Percentiles rank a stretch among this genome's conserved stretches.
These are phyloP conservation scores for Dryomyza anilis DNA, from an alignment of 2,888 invertebrate genomes.

Conservation along the genomic window DNA sequence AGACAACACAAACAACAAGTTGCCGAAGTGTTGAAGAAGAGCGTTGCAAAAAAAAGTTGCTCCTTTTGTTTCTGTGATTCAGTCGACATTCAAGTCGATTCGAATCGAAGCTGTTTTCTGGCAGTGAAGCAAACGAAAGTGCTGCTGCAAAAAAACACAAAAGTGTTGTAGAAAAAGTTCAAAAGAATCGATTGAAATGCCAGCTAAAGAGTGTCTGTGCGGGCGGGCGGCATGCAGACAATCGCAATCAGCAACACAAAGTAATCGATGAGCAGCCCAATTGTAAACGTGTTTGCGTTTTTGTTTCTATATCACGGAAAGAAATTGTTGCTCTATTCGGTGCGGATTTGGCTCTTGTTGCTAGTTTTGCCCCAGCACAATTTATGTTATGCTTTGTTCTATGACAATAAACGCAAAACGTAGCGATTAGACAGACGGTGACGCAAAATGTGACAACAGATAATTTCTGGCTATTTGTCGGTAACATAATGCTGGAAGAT, in stretches of 20 bases:
- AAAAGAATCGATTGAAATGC: conserved; percentile 7
- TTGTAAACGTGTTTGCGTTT: conserved; percentile 31
- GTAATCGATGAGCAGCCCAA: conserved; percentile 37
- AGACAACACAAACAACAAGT: conserved; percentile 26
- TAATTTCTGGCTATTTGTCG: no score
- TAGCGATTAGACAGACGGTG: no score
- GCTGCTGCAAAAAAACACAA: not conserved
- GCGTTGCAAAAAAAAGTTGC: conserved; percentile 30
- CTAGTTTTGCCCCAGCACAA: no score
- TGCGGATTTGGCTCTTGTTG: no score
- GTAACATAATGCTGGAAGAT: no score
- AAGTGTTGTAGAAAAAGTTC: not conserved
- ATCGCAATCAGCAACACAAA: conserved; percentile 13
- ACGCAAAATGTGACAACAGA: no score
- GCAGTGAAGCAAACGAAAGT: no score
- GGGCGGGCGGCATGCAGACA: not conserved
- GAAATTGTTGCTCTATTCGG: not conserved
- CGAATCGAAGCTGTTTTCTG: no score
- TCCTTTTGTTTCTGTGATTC: conserved; percentile 29
- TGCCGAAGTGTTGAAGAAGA: conserved; percentile 44
- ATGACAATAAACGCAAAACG: no score
- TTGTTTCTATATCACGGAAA: not conserved
- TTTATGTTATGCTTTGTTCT: conserved; percentile 12
- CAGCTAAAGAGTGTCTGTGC: not conserved
- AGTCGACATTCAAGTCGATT: conserved; percentile 9